phyloP scores from a whole-genome alignment of 1,140 invertebrate genomes.

The Sipha flava region DNA sequence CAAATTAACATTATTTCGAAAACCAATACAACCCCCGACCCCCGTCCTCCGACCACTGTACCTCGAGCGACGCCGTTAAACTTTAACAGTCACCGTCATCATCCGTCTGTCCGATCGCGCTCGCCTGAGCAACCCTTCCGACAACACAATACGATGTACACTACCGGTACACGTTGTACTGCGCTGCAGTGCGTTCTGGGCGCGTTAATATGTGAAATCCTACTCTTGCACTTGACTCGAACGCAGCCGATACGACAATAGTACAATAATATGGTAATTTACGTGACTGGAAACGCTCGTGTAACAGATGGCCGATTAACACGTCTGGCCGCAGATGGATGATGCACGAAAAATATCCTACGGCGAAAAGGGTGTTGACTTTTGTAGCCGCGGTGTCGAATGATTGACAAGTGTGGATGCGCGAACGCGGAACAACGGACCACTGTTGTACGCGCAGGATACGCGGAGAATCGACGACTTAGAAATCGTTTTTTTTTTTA shows the following conservation, averaged over 20 bases:
- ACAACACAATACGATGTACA: too few species aligned
- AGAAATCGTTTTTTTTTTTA: background rate
- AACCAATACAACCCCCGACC: background rate
- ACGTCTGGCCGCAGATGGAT: conserved; percentile 19
- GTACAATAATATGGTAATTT: conserved; percentile 4
- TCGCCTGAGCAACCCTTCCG: background rate
- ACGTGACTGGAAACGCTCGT: background rate
- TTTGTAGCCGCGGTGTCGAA: background rate
- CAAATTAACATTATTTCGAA: background rate
- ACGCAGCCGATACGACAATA: conserved; percentile 1
- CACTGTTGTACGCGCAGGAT: background rate
- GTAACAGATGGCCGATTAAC: conserved; percentile 25
- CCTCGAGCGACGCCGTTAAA: too few species aligned
- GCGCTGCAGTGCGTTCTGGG: too few species aligned
- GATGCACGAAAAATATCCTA: conserved; percentile 21
- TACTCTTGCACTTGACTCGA: conserved; percentile 2
- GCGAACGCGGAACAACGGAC: background rate
- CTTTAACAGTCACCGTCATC: too few species aligned
- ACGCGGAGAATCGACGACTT: background rate
- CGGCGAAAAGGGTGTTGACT: background rate
- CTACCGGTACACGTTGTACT: too few species aligned
- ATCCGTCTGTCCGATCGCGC: too few species aligned
- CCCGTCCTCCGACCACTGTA: background rate
- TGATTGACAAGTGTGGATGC: conserved; percentile 22
- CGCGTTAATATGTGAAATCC: background rate